Percentiles rank a stretch among this genome's conserved stretches.
These are phyloP conservation scores for Pterois miles DNA, from an alignment of 2,797 vertebrate genomes.

Conservation along the genomic window DNA sequence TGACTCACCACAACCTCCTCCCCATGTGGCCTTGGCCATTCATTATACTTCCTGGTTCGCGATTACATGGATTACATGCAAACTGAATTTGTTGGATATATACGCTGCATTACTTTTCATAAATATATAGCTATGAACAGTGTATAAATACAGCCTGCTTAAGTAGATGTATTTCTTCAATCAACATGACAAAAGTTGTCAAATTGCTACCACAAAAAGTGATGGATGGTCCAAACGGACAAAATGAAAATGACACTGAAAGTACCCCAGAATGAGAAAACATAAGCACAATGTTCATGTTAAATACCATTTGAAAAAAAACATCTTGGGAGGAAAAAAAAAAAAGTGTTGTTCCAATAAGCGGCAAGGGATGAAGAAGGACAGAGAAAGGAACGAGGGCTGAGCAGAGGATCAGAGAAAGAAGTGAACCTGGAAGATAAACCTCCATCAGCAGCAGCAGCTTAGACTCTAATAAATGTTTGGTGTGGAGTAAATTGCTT, in stretches of 20 bases:
- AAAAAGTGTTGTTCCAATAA: slow-evolving; percentile 8
- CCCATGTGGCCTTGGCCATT: too few relatives aligned
- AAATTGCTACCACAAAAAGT: background rate
- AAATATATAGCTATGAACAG: too few relatives aligned
- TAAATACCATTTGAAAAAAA: background rate
- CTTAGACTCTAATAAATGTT: slow-evolving; percentile 76
- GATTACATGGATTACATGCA: too few relatives aligned
- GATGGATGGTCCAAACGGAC: background rate
- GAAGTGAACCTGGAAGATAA: slow-evolving; percentile 53
- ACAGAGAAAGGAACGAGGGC: slow-evolving; percentile 18
- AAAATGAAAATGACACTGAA: background rate
- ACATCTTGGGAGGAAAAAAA: background rate
- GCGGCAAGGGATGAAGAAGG: slow-evolving; percentile 30
- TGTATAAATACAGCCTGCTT: too few relatives aligned
- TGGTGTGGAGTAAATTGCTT: slow-evolving; percentile 75
- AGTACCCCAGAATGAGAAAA: background rate
- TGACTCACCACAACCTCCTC: too few relatives aligned
- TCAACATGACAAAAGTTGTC: background rate
- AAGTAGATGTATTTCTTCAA: background rate
- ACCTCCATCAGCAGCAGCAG: slow-evolving; percentile 58
- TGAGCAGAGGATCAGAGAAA: slow-evolving; percentile 41
- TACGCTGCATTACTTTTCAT: too few relatives aligned
- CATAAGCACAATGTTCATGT: background rate
- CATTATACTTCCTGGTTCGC: too few relatives aligned
- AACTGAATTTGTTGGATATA: too few relatives aligned